These are phyloP conservation scores for Eira barbara DNA, from an alignment of 2,113 vertebrate genomes.

Conservation along the genomic window DNA sequence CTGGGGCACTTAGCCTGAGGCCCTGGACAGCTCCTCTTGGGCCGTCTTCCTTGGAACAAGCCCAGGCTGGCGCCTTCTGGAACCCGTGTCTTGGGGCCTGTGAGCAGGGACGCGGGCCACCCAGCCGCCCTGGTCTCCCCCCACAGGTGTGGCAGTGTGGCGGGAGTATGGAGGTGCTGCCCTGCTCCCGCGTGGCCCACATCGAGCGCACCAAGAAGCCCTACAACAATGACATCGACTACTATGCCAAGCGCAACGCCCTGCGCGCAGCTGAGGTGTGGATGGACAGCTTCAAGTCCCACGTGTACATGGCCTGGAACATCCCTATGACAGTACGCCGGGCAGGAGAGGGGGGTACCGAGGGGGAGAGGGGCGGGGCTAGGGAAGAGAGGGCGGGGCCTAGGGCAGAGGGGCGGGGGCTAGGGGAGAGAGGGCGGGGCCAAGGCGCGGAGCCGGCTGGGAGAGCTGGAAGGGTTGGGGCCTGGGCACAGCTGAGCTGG, in stretches of 20 bases:
- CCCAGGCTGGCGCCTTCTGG: accelerated
- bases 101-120: neutral
- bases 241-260: slow-evolving; percentile 97
- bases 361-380: no score
- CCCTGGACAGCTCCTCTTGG: neutral
- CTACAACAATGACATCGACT: slow-evolving; percentile 98
- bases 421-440: accelerated
- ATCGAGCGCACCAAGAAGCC: slow-evolving; percentile 98
- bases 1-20: no score
- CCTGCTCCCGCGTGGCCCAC: slow-evolving; percentile 96
- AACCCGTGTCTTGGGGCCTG: neutral
- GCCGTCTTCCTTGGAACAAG: neutral
- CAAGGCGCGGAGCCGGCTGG: no score
- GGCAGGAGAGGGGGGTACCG: accelerated
- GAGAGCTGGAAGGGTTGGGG: neutral
- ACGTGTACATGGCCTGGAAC: slow-evolving; percentile 99
- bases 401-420: no score
- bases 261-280: slow-evolving; percentile 96
- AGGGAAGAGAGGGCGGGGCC: accelerated
- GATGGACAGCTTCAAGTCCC: slow-evolving; percentile 99
- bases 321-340: slow-evolving; percentile 96
- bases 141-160: slow-evolving; percentile 97
- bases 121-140: neutral
- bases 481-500: neutral
- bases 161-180: slow-evolving; percentile 98